Percentiles rank a stretch among this genome's conserved stretches.
phyloP scores from a whole-genome alignment of 2,888 invertebrate genomes.

The Synergus itoensis region DNA sequence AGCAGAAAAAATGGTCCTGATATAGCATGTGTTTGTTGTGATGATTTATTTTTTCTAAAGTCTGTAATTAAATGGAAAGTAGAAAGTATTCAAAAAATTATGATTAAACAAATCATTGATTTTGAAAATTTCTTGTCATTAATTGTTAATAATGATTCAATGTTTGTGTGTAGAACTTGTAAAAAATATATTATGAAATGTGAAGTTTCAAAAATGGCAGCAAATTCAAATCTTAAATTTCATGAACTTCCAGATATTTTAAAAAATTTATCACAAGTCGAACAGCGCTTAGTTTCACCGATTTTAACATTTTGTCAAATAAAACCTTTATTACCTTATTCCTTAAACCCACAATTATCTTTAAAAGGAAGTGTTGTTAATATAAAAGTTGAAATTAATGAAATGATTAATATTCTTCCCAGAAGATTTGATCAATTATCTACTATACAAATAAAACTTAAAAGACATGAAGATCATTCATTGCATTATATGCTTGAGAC shows the following conservation, averaged over 20 bases:
- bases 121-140: conserved; percentile 24
- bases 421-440: conserved; percentile 58
- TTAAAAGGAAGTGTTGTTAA: conserved; percentile 65
- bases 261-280: conserved; percentile 58
- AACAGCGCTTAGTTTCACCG: conserved; percentile 70
- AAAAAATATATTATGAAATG: conserved; percentile 36
- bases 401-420: no score
- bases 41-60: conserved; percentile 40
- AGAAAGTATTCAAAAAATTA: conserved; percentile 34
- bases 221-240: conserved; percentile 53
- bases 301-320: conserved; percentile 72
- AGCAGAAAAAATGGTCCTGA: conserved; percentile 42
- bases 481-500: conserved; percentile 65
- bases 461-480: conserved; percentile 59
- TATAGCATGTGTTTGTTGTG: conserved; percentile 41
- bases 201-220: conserved; percentile 45
- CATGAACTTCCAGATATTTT: conserved; percentile 57
- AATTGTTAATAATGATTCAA: conserved; percentile 28
- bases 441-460: conserved; percentile 64
- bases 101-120: not conserved
- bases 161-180: conserved; percentile 42
- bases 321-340: conserved; percentile 60
- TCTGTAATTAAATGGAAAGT: conserved; percentile 13
- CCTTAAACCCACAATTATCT: conserved; percentile 65
- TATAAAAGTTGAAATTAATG: no score